Percentiles rank a stretch among this genome's conserved stretches.
These are phyloP conservation scores for Sebastes matsubarae DNA, from an alignment of 2,797 vertebrate genomes.

Conservation along the genomic window DNA sequence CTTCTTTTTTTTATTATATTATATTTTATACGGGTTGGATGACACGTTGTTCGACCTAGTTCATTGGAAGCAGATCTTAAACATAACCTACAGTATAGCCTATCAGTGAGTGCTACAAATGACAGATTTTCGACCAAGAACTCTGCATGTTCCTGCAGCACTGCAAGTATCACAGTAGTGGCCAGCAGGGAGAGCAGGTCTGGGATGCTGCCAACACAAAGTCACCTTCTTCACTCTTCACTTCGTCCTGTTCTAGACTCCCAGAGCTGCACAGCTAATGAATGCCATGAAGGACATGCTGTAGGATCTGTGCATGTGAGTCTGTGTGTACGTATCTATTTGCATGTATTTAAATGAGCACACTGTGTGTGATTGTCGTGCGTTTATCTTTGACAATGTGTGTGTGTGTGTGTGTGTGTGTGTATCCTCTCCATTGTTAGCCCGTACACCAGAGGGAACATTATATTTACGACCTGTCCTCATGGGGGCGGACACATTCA, in stretches of 20 bases:
- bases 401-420: background rate
- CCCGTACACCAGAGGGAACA: background rate
- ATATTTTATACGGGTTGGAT: background rate
- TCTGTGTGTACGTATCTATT: background rate
- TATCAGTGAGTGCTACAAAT: background rate
- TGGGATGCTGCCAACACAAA: conserved; percentile 42
- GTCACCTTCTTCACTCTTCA: conserved; percentile 55
- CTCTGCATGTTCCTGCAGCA: background rate
- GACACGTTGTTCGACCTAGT: background rate
- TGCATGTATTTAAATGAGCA: background rate
- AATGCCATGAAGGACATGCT: conserved; percentile 20
- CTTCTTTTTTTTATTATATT: background rate
- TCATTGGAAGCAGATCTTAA: background rate
- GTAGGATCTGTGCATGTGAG: background rate
- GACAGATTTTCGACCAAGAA: background rate
- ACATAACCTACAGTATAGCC: background rate
- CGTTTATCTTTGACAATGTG: background rate
- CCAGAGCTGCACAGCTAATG: conserved; percentile 22
- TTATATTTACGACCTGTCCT: conserved; percentile 22
- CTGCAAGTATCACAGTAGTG: background rate
- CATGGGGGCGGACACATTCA: background rate
- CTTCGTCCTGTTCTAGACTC: background rate
- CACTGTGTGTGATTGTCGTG: background rate
- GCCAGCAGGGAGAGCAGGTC: background rate
- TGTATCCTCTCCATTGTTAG: background rate